Evolutionary conservation across 2,888 invertebrate species (phyloP).

Genomic region (Operophtera brumata): DNA sequence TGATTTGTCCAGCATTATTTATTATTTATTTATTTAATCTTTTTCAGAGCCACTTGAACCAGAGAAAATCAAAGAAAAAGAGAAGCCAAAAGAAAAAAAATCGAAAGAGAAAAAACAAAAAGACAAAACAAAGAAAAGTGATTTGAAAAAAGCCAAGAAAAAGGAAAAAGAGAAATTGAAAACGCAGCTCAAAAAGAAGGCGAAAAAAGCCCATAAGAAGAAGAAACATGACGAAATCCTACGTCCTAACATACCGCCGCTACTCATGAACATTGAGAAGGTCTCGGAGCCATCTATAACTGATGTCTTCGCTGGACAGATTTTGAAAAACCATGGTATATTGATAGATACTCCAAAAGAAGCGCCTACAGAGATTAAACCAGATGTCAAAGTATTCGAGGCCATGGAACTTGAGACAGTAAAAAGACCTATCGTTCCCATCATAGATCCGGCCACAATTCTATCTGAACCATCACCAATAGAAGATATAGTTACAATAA

Average conservation of each 20-base stretch:
- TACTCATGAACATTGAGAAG: conserved; percentile 74
- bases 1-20: not conserved
- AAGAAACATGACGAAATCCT: conserved; percentile 69
- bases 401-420: conserved; percentile 10
- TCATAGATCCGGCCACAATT: conserved; percentile 71
- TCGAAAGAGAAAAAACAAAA: conserved; percentile 73
- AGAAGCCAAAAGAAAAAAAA: conserved; percentile 54
- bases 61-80: conserved; percentile 60
- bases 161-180: conserved; percentile 63
- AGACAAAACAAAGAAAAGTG: conserved; percentile 62
- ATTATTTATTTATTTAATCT: not conserved
- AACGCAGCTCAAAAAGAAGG: conserved; percentile 58
- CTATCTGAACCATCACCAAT: conserved; percentile 33
- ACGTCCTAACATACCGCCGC: conserved; percentile 71
- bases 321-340: conserved; percentile 76
- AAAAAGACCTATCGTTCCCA: conserved; percentile 65
- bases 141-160: conserved; percentile 67
- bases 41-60: conserved; percentile 50
- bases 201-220: conserved; percentile 71
- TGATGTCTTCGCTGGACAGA: conserved; percentile 83
- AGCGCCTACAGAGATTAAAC: conserved; percentile 53
- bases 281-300: conserved; percentile 80
- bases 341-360: conserved; percentile 52
- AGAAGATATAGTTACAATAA: conserved; percentile 37
- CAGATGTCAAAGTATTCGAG: conserved; percentile 35